Conservation (phyloP, 64 coral and sea anemone genomes). For the Actinia tenebrosa region DNA sequence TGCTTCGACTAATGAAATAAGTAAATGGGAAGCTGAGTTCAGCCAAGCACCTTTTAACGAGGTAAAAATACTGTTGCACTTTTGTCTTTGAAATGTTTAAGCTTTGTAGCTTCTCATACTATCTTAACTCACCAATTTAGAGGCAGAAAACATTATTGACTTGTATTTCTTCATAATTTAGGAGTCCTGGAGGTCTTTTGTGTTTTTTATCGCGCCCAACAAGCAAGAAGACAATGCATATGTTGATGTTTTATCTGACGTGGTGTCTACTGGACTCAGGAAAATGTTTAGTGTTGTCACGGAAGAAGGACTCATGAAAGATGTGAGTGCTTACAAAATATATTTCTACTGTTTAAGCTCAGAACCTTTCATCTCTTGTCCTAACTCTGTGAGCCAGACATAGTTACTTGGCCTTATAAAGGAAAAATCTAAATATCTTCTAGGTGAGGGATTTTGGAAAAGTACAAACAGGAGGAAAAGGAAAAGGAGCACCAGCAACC, state of each 20-base stretch:
- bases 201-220: conserved; percentile 81
- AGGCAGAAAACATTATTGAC: not conserved
- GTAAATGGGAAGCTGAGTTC: conserved; percentile 84
- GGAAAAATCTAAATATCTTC: too few species aligned
- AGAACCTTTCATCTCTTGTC: too few species aligned
- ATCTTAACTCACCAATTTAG: not conserved
- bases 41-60: conserved; percentile 88
- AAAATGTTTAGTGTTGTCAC: conserved; percentile 95
- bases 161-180: conserved; percentile 13
- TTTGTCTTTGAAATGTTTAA: not conserved
- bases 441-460: conserved; percentile 89
- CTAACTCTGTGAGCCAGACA: too few species aligned
- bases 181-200: conserved; percentile 87
- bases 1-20: conserved; percentile 87
- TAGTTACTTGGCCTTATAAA: too few species aligned
- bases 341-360: not conserved
- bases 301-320: conserved; percentile 77
- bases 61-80: conserved; percentile 31
- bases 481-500: conserved; percentile 64
- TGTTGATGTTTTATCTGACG: conserved; percentile 69
- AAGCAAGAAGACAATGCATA: conserved; percentile 69
- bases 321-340: conserved; percentile 54
- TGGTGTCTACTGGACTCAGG: conserved; percentile 80
- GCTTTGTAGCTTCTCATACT: not conserved
- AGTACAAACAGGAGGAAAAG: conserved; percentile 52